A percentile compares a stretch with the other conserved stretches of the same genome.
phyloP scores from a whole-genome alignment of 2,797 vertebrate genomes.

The Pipistrellus pygmaeus region DNA sequence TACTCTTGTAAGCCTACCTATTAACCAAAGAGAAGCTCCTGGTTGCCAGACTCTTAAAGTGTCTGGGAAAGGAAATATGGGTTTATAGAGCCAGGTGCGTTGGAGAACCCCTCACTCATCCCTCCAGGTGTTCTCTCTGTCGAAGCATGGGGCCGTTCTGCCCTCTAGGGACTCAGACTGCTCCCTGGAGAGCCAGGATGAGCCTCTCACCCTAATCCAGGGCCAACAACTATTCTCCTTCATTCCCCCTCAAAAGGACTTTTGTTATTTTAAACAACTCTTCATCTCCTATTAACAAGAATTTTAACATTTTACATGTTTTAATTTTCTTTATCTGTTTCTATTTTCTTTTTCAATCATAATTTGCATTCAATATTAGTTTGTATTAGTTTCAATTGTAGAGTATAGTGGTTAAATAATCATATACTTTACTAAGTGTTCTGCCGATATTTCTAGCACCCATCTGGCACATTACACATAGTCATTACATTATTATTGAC shows the following conservation, averaged over 20 bases:
- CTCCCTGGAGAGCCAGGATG: neutral
- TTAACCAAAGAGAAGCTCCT: slow-evolving; percentile 16
- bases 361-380: neutral
- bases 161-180: neutral
- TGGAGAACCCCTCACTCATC: neutral
- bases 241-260: neutral
- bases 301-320: slow-evolving; percentile 36
- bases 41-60: slow-evolving; percentile 28
- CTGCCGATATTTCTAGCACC: neutral
- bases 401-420: neutral
- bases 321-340: neutral
- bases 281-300: neutral
- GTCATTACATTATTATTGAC: neutral
- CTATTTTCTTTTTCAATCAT: neutral
- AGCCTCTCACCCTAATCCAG: neutral
- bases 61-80: neutral
- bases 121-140: neutral
- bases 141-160: neutral
- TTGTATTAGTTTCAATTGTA: neutral
- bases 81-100: neutral
- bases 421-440: neutral
- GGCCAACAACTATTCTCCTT: neutral
- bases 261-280: neutral
- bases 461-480: neutral
- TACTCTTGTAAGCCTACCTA: neutral